These are phyloP conservation scores for Actenoides hombroni DNA, from an alignment of 2,113 vertebrate genomes.

Conservation along the genomic window DNA sequence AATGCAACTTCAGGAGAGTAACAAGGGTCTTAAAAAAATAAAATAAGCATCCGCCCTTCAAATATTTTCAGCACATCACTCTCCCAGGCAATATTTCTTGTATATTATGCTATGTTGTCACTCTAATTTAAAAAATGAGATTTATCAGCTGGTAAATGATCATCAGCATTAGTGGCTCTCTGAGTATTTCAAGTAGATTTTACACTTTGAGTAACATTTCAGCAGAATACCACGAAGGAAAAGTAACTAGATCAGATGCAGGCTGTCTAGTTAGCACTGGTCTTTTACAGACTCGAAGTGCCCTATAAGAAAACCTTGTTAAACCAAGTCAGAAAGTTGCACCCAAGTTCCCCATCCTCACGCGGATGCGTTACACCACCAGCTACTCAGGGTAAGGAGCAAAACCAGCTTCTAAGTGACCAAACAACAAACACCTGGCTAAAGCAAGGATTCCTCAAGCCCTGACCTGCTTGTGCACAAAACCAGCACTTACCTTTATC, in stretches of 20 bases:
- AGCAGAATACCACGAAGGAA: background rate
- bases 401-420: background rate
- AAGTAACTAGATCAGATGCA: background rate
- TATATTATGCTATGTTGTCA: background rate
- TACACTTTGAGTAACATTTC: background rate
- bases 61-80: background rate
- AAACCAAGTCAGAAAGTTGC: background rate
- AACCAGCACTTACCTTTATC: constrained; percentile 82
- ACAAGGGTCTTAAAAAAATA: background rate
- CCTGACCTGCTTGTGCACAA: background rate
- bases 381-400: background rate
- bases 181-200: background rate
- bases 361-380: background rate
- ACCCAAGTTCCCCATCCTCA: background rate
- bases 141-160: background rate
- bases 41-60: background rate
- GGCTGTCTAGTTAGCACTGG: background rate
- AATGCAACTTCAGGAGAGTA: background rate
- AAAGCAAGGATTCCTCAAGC: background rate
- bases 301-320: background rate
- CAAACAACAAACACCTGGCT: background rate
- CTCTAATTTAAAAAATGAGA: background rate
- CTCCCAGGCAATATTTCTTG: background rate
- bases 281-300: background rate
- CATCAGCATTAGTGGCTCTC: background rate